A percentile compares a stretch with the other conserved stretches of the same genome.
phyloP scores from a whole-genome alignment of 2,888 invertebrate species.

The Synanthedon tipuliformis region DNA sequence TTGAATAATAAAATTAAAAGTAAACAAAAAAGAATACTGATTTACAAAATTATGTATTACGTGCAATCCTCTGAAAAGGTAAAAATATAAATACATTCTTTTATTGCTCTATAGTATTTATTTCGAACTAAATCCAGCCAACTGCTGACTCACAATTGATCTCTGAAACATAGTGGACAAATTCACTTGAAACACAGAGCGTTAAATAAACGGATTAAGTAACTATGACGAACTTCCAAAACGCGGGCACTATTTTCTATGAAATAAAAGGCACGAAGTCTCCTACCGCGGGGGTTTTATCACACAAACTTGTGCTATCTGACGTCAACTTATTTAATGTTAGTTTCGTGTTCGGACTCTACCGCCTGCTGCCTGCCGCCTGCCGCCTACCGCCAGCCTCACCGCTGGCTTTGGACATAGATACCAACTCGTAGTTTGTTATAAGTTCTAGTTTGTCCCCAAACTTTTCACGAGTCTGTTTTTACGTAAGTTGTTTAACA shows the following conservation, averaged over 20 bases:
- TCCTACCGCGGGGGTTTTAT: slow-evolving; percentile 15
- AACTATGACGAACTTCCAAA: not conserved
- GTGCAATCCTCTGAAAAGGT: no score
- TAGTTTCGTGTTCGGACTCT: slow-evolving; percentile 19
- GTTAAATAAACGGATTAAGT: not conserved
- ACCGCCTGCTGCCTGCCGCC: not conserved
- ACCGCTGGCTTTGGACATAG: slow-evolving; percentile 7
- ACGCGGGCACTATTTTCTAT: slow-evolving; percentile 5
- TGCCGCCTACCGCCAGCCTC: slow-evolving; percentile 4
- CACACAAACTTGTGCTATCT: slow-evolving; percentile 19
- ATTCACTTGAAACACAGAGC: no score
- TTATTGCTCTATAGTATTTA: no score
- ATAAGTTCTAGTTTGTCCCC: slow-evolving; percentile 13
- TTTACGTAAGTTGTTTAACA: not conserved
- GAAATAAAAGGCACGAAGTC: slow-evolving; percentile 10
- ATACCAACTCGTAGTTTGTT: slow-evolving; percentile 19
- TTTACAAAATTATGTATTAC: no score
- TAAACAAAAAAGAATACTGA: no score
- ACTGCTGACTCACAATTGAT: no score
- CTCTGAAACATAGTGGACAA: no score
- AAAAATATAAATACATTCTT: no score
- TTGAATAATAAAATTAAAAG: no score
- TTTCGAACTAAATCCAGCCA: no score
- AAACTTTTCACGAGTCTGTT: not conserved
- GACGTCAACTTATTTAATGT: slow-evolving; percentile 23